A percentile compares a stretch with the other conserved stretches of the same genome.
These are phyloP conservation scores for Aleiodes leptofemur DNA, from an alignment of 2,888 invertebrate genomes.

Conservation along the genomic window DNA sequence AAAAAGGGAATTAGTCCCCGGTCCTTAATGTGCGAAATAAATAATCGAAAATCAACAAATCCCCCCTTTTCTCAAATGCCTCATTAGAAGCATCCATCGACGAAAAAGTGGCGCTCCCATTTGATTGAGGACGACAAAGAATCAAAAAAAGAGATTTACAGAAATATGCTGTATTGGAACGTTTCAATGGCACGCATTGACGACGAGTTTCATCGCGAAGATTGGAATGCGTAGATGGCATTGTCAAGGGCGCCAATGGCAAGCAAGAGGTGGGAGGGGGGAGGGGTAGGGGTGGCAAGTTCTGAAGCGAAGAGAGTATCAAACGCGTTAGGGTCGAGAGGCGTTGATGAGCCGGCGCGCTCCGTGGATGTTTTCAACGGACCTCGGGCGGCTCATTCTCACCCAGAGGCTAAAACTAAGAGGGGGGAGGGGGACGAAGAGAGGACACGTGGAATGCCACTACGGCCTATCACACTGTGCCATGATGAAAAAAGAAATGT, in stretches of 20 bases:
- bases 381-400: constrained; percentile 64
- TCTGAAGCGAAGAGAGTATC: constrained; percentile 20
- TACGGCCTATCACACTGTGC: constrained; percentile 65
- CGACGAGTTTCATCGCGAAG: constrained; percentile 58
- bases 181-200: constrained; percentile 20
- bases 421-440: constrained; percentile 45
- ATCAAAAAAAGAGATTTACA: constrained; percentile 31
- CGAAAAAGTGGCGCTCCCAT: neutral
- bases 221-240: constrained; percentile 72
- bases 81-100: neutral
- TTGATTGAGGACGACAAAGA: constrained; percentile 32
- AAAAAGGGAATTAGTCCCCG: too few relatives aligned
- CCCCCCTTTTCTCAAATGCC: too few relatives aligned
- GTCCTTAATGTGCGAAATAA: too few relatives aligned
- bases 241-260: constrained; percentile 71
- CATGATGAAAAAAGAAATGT: constrained; percentile 59
- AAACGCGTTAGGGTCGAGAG: constrained; percentile 56
- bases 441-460: constrained; percentile 68
- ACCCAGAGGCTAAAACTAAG: constrained; percentile 53
- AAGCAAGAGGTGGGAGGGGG: constrained; percentile 49
- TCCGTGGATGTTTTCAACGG: constrained; percentile 71
- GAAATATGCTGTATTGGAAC: constrained; percentile 10
- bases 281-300: too few relatives aligned
- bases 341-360: constrained; percentile 72
- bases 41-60: too few relatives aligned